Base-by-base conservation (phyloP, 2,113 vertebrate species). In the Thinocorus orbignyianus region DNA sequence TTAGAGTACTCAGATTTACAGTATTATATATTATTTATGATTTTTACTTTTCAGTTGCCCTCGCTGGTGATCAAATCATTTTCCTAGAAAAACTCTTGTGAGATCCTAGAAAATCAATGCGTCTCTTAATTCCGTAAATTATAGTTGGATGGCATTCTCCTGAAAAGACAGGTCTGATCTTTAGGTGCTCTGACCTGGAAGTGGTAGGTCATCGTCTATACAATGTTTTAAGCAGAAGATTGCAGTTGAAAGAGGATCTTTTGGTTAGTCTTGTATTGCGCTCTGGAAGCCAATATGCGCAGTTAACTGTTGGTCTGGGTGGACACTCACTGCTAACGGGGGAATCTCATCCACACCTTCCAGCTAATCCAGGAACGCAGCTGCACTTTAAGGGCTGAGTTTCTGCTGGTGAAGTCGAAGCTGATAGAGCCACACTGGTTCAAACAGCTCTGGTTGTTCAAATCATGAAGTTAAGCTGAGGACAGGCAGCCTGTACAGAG, bases 301-400 rank as follows among this genome's bases (percentile, higher is more conserved):
- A 24, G 22, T 74, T 86, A 68, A 26, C 20, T 65, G n/a, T 25
- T 87, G 6, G 14, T 74, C 58, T 57, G 0, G 49, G 44, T 86
- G 72, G 83, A 42, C n/a, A 23, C 48, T 65, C 6, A 2, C 55
- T 51, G 6, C 17, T 58, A 9, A 22, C 0, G 0, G 12, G 9
- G 25, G 37, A 72, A 77, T 25, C 82, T 44, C 44, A 39, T 30
- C 14, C 19, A 22, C 5, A 16, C 61, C 71, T 77, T 85, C 23
- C 42, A 77, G 12, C n/a, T 93, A 46, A 70, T 44, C 70, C 66
- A 41, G 15, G 20, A 90, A 85, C 30, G 2, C 17, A 66, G 13
- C 6, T 91, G 33, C 51, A 87, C 5, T 42, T 48, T 39, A 68
- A 90, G 72, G 17, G 35, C 84, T 37, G 57, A 66, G 17, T 74